Percentiles rank a stretch among this genome's conserved stretches.
These are phyloP conservation scores for Archocentrus centrarchus DNA, from an alignment of 2,113 vertebrate species.

Conservation along the genomic window DNA sequence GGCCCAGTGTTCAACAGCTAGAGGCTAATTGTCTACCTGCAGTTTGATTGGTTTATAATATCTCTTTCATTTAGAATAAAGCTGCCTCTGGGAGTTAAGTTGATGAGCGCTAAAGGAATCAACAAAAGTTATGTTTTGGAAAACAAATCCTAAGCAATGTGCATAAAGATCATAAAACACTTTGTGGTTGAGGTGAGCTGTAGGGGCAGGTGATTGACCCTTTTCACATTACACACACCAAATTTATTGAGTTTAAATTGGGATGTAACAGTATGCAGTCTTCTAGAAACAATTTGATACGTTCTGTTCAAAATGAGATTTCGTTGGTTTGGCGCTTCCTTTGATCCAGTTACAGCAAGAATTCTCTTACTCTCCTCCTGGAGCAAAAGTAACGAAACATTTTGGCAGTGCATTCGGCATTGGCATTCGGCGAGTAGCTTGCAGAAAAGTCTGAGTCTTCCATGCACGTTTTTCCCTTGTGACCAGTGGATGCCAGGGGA, in stretches of 20 bases:
- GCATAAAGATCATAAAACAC: too few relatives aligned
- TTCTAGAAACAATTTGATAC: not conserved
- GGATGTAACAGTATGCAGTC: not conserved
- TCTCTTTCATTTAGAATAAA: not conserved
- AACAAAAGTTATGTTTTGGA: not conserved
- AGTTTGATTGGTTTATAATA: not conserved
- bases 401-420: too few relatives aligned
- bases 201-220: too few relatives aligned
- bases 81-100: not conserved
- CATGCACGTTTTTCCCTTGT: not conserved
- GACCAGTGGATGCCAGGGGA: not conserved
- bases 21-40: rapidly evolving
- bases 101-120: not conserved
- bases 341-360: not conserved
- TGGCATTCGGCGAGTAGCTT: too few relatives aligned
- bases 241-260: too few relatives aligned
- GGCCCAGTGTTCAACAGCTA: not conserved
- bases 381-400: not conserved
- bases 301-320: not conserved
- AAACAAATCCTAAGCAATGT: not conserved
- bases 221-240: not conserved
- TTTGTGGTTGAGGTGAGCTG: too few relatives aligned
- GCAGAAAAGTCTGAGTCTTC: not conserved
- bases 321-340: not conserved
- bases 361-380: not conserved